Conservation (phyloP, 2,888 invertebrate species). For the Chironomus tentans region DNA sequence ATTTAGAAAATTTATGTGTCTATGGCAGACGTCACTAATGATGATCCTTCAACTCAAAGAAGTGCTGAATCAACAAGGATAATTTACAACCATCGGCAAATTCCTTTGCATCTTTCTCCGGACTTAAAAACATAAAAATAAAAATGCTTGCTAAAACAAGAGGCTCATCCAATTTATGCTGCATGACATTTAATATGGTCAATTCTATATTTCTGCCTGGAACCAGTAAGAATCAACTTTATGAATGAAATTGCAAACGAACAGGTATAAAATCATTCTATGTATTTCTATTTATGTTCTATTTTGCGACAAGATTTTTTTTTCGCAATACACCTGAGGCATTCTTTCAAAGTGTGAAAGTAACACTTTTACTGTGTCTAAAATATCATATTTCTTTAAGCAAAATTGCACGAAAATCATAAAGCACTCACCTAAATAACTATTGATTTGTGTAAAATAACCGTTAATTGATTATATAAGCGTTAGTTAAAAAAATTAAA, state of each 20-base stretch:
- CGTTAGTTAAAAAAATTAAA: not conserved
- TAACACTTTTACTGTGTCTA: not conserved
- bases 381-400: not conserved
- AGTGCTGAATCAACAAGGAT: conserved; percentile 14
- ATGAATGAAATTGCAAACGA: no score
- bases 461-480: conserved; percentile 11
- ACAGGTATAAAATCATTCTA: no score
- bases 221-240: no score
- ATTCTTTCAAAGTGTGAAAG: conserved; percentile 11
- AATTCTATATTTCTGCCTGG: no score
- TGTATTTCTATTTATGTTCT: no score
- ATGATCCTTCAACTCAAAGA: not conserved
- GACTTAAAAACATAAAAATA: no score
- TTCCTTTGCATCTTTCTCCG: not conserved
- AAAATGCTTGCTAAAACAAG: not conserved
- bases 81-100: not conserved
- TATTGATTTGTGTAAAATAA: conserved; percentile 20
- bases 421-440: conserved; percentile 2
- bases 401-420: not conserved
- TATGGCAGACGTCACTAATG: not conserved
- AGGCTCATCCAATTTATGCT: not conserved
- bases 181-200: no score
- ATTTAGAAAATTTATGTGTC: no score
- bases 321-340: not conserved
- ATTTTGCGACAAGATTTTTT: no score